phyloP scores from a whole-genome alignment of 2,888 invertebrate species.

The Apodemia duryi region DNA sequence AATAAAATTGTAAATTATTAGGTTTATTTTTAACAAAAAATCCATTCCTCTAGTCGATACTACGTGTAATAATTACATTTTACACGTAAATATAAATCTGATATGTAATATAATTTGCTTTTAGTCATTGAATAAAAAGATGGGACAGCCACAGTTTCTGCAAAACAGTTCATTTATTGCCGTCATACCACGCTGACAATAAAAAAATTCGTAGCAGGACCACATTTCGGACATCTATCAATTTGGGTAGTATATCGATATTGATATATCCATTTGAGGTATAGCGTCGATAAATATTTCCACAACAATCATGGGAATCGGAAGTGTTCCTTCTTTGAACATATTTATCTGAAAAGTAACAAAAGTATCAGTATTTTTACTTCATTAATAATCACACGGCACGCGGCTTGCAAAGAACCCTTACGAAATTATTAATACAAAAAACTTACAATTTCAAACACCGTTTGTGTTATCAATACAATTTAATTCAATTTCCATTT shows the following conservation, averaged over 20 bases:
- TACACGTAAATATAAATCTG: neutral
- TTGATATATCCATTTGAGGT: conserved; percentile 2
- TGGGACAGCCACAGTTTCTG: conserved; percentile 3
- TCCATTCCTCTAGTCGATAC: neutral
- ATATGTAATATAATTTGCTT: neutral
- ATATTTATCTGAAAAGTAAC: conserved; percentile 5
- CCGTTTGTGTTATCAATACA: neutral
- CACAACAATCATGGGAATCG: neutral
- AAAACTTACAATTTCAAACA: conserved; percentile 10
- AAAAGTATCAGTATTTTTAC: neutral
- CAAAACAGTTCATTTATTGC: conserved; percentile 16
- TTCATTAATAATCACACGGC: neutral
- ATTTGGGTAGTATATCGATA: neutral
- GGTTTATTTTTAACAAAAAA: neutral
- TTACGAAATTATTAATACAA: conserved; percentile 9
- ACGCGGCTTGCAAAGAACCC: conserved; percentile 4
- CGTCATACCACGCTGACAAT: conserved; percentile 29
- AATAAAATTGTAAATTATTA: neutral
- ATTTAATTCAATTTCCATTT: too few species aligned
- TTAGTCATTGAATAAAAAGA: conserved; percentile 2
- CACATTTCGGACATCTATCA: conserved; percentile 7
- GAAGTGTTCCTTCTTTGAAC: neutral
- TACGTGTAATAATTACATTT: neutral
- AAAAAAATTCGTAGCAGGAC: conserved; percentile 1
- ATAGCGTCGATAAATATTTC: conserved; percentile 4